Conservation (phyloP, 1,140 invertebrate genomes). For the Rhysida immarginata region DNA sequence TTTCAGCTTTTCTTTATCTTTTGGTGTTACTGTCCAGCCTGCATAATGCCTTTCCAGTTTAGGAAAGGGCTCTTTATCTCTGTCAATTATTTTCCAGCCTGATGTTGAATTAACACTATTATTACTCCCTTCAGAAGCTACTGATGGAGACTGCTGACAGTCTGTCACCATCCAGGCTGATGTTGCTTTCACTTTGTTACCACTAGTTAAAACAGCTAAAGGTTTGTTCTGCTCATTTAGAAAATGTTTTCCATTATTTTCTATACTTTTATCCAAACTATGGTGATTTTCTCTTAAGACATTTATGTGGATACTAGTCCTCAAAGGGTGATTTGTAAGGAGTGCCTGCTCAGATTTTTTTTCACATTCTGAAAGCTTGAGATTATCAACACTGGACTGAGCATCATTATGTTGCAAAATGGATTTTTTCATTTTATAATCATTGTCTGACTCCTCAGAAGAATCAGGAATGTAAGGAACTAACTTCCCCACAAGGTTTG, state of each 20-base stretch:
- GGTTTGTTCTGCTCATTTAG: not conserved
- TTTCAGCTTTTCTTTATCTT: constrained; percentile 4
- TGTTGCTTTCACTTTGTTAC: constrained; percentile 21
- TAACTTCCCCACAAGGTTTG: too few relatives aligned
- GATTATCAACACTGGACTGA: not conserved
- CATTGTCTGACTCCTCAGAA: constrained; percentile 24
- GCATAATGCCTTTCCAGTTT: constrained; percentile 9
- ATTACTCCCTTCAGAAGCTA: constrained; percentile 23
- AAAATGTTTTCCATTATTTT: too few relatives aligned
- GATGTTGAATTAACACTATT: constrained; percentile 28
- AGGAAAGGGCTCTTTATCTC: constrained; percentile 6
- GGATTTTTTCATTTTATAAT: constrained; percentile 15
- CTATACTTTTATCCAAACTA: too few relatives aligned
- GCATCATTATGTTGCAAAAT: not conserved
- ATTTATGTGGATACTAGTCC: too few relatives aligned
- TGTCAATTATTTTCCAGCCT: constrained; percentile 26
- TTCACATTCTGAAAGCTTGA: not conserved
- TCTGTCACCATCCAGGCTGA: constrained; percentile 25
- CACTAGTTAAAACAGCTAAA: not conserved
- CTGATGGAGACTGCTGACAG: constrained; percentile 21
- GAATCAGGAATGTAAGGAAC: constrained; percentile 28
- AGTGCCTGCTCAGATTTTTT: too few relatives aligned
- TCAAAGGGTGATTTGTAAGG: too few relatives aligned
- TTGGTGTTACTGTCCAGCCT: constrained; percentile 26
- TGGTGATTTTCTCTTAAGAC: too few relatives aligned